Evolutionary conservation across 2,888 invertebrate species (phyloP).

Genomic region (Agelastica alni): DNA sequence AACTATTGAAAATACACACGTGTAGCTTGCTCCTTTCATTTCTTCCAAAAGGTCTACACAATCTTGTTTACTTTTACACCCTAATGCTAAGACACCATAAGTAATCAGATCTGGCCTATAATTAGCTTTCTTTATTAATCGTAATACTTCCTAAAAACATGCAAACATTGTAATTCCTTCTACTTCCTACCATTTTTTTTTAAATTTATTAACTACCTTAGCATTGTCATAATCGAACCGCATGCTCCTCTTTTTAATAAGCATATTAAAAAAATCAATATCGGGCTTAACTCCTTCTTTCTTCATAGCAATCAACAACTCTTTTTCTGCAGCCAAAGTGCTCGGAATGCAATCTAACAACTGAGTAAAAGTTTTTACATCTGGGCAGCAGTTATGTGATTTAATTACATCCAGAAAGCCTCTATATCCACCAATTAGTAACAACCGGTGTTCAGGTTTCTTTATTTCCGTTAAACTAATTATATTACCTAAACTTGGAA

Average conservation of each 20-base stretch:
- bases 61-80: conserved; percentile 69
- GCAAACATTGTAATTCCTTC: too few species aligned
- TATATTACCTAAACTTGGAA: conserved; percentile 66
- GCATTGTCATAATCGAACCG: conserved; percentile 72
- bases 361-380: conserved; percentile 78
- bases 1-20: conserved; percentile 62
- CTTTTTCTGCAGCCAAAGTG: conserved; percentile 68
- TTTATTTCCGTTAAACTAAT: conserved; percentile 63
- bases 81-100: conserved; percentile 82
- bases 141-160: conserved; percentile 60
- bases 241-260: conserved; percentile 79
- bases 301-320: conserved; percentile 67
- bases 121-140: conserved; percentile 60
- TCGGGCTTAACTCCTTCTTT: conserved; percentile 67
- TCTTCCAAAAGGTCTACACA: conserved; percentile 69
- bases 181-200: too few species aligned
- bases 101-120: conserved; percentile 77
- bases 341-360: conserved; percentile 74
- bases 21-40: conserved; percentile 69
- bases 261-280: conserved; percentile 81
- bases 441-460: conserved; percentile 68
- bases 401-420: conserved; percentile 80
- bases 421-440: conserved; percentile 77
- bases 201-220: conserved; percentile 47
- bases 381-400: conserved; percentile 67